Percentiles rank a stretch among this genome's conserved stretches.
These are phyloP conservation scores for Nasua narica DNA, from an alignment of 2,797 vertebrate genomes.

Conservation along the genomic window DNA sequence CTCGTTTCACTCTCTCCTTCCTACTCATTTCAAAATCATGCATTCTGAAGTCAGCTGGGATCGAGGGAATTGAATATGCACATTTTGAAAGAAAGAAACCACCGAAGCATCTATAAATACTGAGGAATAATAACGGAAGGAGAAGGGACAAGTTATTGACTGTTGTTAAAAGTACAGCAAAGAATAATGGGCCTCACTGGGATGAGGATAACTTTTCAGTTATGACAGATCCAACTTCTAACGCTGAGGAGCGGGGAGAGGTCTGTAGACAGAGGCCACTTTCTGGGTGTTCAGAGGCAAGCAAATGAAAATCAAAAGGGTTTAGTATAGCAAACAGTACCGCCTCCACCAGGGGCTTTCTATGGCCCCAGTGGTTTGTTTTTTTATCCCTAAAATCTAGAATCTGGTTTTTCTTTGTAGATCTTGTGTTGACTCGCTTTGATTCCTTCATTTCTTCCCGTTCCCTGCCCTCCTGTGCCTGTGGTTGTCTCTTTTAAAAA, in stretches of 20 bases:
- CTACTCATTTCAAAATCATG: not conserved
- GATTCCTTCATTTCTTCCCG: not conserved
- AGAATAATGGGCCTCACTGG: not conserved
- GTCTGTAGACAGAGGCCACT: not conserved
- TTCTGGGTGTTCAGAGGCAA: not conserved
- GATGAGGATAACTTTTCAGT: not conserved
- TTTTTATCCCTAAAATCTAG: not conserved
- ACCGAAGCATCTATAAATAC: slow-evolving; percentile 47
- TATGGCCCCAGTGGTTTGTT: not conserved
- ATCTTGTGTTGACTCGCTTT: slow-evolving; percentile 28
- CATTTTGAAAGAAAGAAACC: slow-evolving; percentile 42
- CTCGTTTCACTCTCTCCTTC: slow-evolving; percentile 10
- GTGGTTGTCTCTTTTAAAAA: slow-evolving; percentile 34
- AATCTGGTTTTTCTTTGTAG: slow-evolving; percentile 50
- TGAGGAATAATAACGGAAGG: not conserved
- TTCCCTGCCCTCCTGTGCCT: not conserved
- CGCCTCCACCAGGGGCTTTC: not conserved
- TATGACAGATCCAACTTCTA: not conserved
- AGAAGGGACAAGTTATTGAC: slow-evolving; percentile 37
- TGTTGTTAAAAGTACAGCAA: not conserved
- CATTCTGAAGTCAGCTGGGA: slow-evolving; percentile 28
- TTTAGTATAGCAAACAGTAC: not conserved
- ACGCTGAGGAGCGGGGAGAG: not conserved
- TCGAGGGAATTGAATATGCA: slow-evolving; percentile 27
- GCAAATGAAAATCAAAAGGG: not conserved